Evolutionary conservation across 1,140 invertebrate species (phyloP).

Genomic region (Paraescarpia echinospica): DNA sequence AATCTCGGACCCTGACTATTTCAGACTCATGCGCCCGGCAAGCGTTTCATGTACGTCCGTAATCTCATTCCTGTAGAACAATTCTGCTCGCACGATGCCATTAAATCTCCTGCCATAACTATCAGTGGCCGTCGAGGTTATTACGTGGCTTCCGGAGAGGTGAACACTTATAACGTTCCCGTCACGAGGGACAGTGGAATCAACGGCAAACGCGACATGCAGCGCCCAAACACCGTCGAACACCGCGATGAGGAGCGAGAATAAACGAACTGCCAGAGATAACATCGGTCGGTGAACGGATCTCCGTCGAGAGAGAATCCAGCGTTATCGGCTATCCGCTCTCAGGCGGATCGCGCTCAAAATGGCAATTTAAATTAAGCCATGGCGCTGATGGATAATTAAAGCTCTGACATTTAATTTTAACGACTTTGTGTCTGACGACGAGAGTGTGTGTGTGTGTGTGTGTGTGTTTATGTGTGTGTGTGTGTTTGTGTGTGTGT

Average conservation of each 20-base stretch:
- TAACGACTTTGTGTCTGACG: neutral
- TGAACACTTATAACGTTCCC: neutral
- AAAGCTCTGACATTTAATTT: neutral
- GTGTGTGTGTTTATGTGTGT: too few species aligned
- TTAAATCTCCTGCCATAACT: neutral
- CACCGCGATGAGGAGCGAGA: neutral
- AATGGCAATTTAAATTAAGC: slow-evolving; percentile 6
- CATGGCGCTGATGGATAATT: neutral
- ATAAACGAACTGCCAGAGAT: neutral
- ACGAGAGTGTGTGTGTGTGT: neutral
- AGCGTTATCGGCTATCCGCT: neutral
- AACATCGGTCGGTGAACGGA: neutral
- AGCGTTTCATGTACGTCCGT: neutral
- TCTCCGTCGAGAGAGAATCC: neutral
- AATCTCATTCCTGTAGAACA: slow-evolving; percentile 1
- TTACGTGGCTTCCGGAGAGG: neutral
- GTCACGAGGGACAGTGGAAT: neutral
- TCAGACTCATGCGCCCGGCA: neutral
- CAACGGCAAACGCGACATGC: neutral
- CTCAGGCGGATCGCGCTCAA: neutral
- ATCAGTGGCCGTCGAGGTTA: neutral
- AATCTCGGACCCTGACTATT: neutral
- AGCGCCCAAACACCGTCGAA: neutral
- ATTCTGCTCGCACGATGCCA: neutral
- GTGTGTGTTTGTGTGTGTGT: too few species aligned